Percentiles rank a stretch among this genome's conserved stretches.
Evolutionary conservation across 2,888 invertebrate species (phyloP).

Genomic region (Prenolepis imparis): DNA sequence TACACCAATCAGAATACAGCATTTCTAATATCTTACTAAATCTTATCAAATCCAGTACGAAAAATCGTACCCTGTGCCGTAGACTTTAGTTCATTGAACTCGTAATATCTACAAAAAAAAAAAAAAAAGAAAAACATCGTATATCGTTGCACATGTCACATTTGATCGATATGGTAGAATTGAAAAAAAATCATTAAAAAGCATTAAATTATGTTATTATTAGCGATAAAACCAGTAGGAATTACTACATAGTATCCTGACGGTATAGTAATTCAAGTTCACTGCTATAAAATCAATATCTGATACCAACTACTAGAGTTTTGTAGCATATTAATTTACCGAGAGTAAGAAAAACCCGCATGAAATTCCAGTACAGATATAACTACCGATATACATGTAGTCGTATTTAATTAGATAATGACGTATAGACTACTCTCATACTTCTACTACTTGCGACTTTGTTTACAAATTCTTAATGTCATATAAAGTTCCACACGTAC

Average conservation of each 20-base stretch:
- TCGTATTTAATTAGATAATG: slow-evolving; percentile 36
- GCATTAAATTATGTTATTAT: slow-evolving; percentile 41
- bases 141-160: not conserved
- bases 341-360: not conserved
- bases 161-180: slow-evolving; percentile 1
- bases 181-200: not conserved
- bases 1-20: too few relatives aligned
- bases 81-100: not conserved
- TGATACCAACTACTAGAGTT: slow-evolving; percentile 2
- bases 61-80: too few relatives aligned
- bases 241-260: not conserved
- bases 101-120: not conserved
- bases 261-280: slow-evolving; percentile 66
- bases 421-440: not conserved
- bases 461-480: not conserved
- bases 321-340: slow-evolving; percentile 12
- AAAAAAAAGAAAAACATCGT: not conserved
- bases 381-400: not conserved
- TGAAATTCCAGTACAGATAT: slow-evolving; percentile 34
- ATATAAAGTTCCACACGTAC: not conserved
- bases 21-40: too few relatives aligned
- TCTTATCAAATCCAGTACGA: too few relatives aligned
- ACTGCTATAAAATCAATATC: slow-evolving; percentile 74
- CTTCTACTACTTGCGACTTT: not conserved
- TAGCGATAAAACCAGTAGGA: slow-evolving; percentile 29